phyloP scores from a whole-genome alignment of 2,888 invertebrate species.

The Rhyacophila evoluta region DNA sequence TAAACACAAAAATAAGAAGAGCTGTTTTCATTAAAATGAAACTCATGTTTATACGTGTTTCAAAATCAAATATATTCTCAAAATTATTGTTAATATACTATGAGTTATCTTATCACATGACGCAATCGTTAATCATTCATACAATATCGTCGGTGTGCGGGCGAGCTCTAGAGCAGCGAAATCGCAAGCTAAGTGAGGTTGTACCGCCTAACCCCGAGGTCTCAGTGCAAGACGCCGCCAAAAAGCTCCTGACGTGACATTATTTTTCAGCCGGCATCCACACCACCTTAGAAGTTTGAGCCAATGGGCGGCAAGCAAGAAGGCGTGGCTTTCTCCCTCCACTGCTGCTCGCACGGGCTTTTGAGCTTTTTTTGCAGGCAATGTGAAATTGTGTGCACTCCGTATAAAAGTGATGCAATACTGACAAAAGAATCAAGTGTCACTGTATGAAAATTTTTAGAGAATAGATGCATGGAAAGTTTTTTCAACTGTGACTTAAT shows the following conservation, averaged over 20 bases:
- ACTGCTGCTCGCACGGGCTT: slow-evolving; percentile 22
- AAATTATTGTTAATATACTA: too few relatives aligned
- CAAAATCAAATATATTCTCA: too few relatives aligned
- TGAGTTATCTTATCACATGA: too few relatives aligned
- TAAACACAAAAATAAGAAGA: too few relatives aligned
- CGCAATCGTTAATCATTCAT: too few relatives aligned
- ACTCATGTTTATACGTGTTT: too few relatives aligned
- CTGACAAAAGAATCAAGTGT: slow-evolving; percentile 16
- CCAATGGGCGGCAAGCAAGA: slow-evolving; percentile 29
- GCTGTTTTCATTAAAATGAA: too few relatives aligned
- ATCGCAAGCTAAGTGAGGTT: background rate
- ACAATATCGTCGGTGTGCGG: too few relatives aligned
- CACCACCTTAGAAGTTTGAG: slow-evolving; percentile 19
- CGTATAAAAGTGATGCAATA: slow-evolving; percentile 15
- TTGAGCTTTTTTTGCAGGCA: slow-evolving; percentile 50
- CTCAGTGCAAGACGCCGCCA: slow-evolving; percentile 25
- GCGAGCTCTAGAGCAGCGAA: background rate
- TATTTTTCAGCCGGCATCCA: background rate
- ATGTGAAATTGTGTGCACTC: slow-evolving; percentile 53
- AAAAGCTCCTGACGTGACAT: slow-evolving; percentile 31
- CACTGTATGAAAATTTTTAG: background rate
- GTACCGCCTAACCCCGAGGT: background rate
- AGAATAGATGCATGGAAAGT: too few relatives aligned
- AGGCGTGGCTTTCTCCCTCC: slow-evolving; percentile 47
- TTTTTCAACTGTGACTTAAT: too few relatives aligned